Conservation (phyloP, 2,113 vertebrate genomes). For the Odocoileus hemionus region DNA sequence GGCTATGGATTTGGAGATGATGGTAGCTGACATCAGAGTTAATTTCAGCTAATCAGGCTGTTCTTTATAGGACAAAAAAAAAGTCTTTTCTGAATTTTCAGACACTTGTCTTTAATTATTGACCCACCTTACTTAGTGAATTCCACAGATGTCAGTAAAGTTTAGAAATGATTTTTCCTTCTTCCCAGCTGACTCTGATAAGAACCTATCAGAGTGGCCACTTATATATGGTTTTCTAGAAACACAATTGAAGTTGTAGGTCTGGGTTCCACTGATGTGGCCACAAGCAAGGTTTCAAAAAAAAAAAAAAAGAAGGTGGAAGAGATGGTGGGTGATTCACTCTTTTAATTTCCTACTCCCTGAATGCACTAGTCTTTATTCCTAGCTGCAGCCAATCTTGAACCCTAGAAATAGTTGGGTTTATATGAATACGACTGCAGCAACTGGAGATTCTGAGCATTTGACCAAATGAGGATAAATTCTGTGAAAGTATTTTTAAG, state of each 20-base stretch:
- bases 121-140: background rate
- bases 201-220: background rate
- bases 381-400: background rate
- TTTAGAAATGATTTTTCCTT: constrained; percentile 11
- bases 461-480: background rate
- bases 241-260: background rate
- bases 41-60: background rate
- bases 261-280: background rate
- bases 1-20: background rate
- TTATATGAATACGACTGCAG: background rate
- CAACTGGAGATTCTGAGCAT: background rate
- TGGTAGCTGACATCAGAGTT: background rate
- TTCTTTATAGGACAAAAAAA: background rate
- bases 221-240: background rate
- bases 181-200: background rate
- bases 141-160: background rate
- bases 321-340: background rate
- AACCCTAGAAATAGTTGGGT: background rate
- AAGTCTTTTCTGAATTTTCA: background rate
- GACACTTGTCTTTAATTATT: background rate
- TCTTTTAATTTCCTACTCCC: background rate
- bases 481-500: background rate
- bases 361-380: background rate
- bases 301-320: background rate
- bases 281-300: background rate